Evolutionary conservation across 2,113 vertebrate species (phyloP), one percentile per base, ranked within the genome.

Genomic region (Tupaia tana): DNA sequence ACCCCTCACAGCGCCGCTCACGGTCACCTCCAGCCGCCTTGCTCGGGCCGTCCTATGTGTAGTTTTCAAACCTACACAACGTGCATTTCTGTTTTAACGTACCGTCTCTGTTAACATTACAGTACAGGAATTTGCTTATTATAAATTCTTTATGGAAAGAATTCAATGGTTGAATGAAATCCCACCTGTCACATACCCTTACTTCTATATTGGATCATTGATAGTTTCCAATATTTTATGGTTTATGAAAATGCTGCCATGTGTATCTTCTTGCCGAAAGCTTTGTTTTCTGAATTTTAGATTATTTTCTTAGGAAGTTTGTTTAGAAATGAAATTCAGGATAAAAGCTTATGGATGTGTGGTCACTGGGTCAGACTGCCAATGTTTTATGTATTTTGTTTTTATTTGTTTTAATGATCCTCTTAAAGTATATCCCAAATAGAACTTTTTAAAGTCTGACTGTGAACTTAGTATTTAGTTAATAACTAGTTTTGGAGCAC

Each of bases 231-330:
- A 64, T 67, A 3, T 34, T 34, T 92, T 63, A n/a, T 24, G 9
- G 3, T 80, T 80, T 86, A 64, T 79, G 66, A 93, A 74, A 92
- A 25, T 71, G 8, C 6, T 56, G 8, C 2, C 16, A 20, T 71
- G 18, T 79, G 64, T 88, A 90, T 22, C 0, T 25, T 79, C 52
- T 83, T 89, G 10, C 14, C 86, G 43, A 90, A 75, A 83, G 10
- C 52, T 93, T 66, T 92, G 13, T 80, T 90, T 92, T 95, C 52
- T 74, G n/a, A 74, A 89, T 75, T 91, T 78, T 1, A 58, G n/a
- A 86, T 59, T 77, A 93, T 92, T 75, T 90, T 56, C n/a, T 87
- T 93, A 31, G 87, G 20, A 91, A 88, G 24, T 31, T 64, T 29
- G 59, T 61, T 19, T 79, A 61, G 24, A 85, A 56, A 56, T 89